Conservation (phyloP, 53 echinoderm and acorn worm genomes). For the Echinarachnius parma region DNA sequence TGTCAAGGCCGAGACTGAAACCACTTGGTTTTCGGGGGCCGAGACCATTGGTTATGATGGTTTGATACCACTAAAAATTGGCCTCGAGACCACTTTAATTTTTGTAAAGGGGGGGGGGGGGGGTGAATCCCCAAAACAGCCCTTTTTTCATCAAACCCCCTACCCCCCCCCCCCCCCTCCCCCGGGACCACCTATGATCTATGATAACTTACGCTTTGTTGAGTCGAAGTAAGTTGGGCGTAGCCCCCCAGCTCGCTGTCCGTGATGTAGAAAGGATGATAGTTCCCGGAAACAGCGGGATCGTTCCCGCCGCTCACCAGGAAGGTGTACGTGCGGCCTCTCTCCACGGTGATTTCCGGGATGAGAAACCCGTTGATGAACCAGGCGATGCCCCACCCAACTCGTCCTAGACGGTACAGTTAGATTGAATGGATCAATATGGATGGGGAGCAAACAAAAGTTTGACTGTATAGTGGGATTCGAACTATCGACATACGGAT, state of each 20-base stretch:
- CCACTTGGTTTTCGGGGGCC: no score
- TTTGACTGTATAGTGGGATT: no score
- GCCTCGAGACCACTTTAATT: no score
- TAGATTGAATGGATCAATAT: no score
- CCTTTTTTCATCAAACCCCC: background rate
- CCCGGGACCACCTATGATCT: background rate
- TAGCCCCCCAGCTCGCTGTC: slow-evolving; percentile 68
- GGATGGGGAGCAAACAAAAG: no score
- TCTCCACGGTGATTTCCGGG: slow-evolving; percentile 62
- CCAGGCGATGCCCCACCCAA: slow-evolving; percentile 82
- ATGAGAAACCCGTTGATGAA: slow-evolving; percentile 69
- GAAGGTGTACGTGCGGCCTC: slow-evolving; percentile 79
- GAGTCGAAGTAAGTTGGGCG: slow-evolving; percentile 38
- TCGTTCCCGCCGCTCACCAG: slow-evolving; percentile 69
- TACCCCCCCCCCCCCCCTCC: background rate
- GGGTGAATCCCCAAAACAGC: background rate
- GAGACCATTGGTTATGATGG: no score
- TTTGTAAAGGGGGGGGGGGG: no score
- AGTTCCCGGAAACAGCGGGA: slow-evolving; percentile 38
- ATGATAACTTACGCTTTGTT: slow-evolving; percentile 52
- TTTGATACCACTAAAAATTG: no score
- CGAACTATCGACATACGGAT: no score
- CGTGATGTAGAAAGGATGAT: slow-evolving; percentile 97
- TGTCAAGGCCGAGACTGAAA: no score
- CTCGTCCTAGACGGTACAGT: no score